Conservation (phyloP, 2,888 invertebrate species). For the Acleris sparsana region DNA sequence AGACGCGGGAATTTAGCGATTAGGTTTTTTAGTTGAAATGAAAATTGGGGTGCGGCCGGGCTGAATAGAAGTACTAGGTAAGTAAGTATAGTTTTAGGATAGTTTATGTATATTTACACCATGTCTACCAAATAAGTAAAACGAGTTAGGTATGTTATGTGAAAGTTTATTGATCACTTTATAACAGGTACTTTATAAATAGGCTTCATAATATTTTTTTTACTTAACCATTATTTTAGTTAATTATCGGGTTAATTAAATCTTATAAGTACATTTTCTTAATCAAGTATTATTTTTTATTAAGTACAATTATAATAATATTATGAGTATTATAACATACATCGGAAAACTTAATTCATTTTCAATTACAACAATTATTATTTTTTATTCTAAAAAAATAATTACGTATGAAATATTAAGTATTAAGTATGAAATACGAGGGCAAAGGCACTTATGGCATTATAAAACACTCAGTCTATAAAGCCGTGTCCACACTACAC, state of each 20-base stretch:
- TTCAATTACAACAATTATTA: neutral
- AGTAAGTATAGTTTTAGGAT: too few relatives aligned
- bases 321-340: too few relatives aligned
- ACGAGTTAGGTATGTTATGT: neutral
- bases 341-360: neutral
- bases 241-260: too few relatives aligned
- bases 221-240: neutral
- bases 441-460: slow-evolving; percentile 18
- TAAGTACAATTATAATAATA: too few relatives aligned
- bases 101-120: neutral
- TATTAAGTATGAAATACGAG: too few relatives aligned
- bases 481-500: slow-evolving; percentile 49
- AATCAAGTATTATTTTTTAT: neutral
- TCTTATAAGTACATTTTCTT: neutral
- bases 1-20: neutral
- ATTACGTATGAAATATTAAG: too few relatives aligned
- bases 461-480: slow-evolving; percentile 10
- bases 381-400: neutral
- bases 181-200: neutral
- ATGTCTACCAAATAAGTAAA: neutral
- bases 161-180: slow-evolving; percentile 2
- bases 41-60: too few relatives aligned
- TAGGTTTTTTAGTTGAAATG: neutral
- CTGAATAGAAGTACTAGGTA: too few relatives aligned
- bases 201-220: neutral